phyloP scores from a whole-genome alignment of 1,140 invertebrate species.

The Sarcophaga bullata region DNA sequence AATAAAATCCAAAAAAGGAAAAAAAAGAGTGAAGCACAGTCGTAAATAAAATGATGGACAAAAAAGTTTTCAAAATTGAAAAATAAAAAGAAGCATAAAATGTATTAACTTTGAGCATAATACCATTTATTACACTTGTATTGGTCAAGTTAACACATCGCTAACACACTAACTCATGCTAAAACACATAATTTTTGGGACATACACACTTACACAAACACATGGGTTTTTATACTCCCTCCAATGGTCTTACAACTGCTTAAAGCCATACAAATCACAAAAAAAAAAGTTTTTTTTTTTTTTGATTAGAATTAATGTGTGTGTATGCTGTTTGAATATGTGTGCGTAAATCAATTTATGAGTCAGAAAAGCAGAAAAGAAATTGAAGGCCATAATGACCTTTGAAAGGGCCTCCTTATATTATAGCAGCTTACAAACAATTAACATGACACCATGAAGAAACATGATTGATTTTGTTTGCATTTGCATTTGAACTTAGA shows the following conservation, averaged over 20 bases:
- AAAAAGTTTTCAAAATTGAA: slow-evolving; percentile 7
- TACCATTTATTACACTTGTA: slow-evolving; percentile 4
- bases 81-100: background rate
- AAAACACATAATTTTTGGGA: background rate
- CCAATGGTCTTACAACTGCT: background rate
- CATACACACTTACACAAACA: background rate
- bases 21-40: background rate
- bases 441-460: too few species aligned
- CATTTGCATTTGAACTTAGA: too few species aligned
- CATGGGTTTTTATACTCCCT: too few species aligned
- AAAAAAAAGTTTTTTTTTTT: too few species aligned
- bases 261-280: slow-evolving; percentile 13
- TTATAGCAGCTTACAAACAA: too few species aligned
- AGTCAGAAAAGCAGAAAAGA: too few species aligned
- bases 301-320: slow-evolving; percentile 18
- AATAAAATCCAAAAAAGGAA: background rate
- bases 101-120: slow-evolving; percentile 21
- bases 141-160: slow-evolving; percentile 17
- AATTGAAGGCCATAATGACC: too few species aligned
- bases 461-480: too few species aligned
- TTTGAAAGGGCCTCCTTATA: too few species aligned
- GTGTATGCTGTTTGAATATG: background rate
- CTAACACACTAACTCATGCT: background rate
- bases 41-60: background rate
- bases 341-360: too few species aligned